Percentiles rank a stretch among this genome's conserved stretches.
Evolutionary conservation across 2,888 invertebrate genomes (phyloP).

Genomic region (Rhodophaea formosa): DNA sequence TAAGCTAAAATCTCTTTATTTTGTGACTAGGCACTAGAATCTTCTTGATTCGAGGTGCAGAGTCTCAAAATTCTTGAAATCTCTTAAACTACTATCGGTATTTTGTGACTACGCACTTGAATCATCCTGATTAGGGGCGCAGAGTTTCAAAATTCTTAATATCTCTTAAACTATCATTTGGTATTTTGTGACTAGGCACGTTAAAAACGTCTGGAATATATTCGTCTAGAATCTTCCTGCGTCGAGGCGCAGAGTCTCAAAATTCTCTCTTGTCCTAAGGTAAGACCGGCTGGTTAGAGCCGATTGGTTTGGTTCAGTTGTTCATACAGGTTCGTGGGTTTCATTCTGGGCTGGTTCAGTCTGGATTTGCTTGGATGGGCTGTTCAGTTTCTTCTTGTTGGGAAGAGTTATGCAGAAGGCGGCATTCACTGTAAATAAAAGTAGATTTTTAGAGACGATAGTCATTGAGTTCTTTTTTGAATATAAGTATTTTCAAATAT

Average conservation of each 20-base stretch:
- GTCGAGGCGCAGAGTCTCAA: constrained; percentile 6
- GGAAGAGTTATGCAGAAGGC: constrained; percentile 63
- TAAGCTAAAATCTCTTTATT: no score
- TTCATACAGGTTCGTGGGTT: constrained; percentile 73
- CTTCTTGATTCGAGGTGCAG: no score
- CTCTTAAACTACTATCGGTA: not conserved
- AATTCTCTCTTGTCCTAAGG: constrained; percentile 3
- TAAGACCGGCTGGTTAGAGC: not conserved
- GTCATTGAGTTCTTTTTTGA: no score
- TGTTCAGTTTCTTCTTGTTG: constrained; percentile 43
- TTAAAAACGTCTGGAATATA: constrained; percentile 22
- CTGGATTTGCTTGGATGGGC: constrained; percentile 37
- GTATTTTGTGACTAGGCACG: not conserved
- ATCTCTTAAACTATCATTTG: not conserved
- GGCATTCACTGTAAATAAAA: constrained; percentile 55
- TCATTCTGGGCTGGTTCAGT: constrained; percentile 54
- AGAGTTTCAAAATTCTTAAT: no score
- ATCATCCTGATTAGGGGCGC: no score
- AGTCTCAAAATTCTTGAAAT: no score
- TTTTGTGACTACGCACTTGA: no score
- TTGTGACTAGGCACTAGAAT: no score
- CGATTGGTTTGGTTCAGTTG: not conserved
- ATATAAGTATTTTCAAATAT: no score
- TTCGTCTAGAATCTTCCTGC: constrained; percentile 12
- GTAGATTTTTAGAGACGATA: not conserved